phyloP scores from a whole-genome alignment of 2,797 vertebrate genomes.

The Myotis planiceps region DNA sequence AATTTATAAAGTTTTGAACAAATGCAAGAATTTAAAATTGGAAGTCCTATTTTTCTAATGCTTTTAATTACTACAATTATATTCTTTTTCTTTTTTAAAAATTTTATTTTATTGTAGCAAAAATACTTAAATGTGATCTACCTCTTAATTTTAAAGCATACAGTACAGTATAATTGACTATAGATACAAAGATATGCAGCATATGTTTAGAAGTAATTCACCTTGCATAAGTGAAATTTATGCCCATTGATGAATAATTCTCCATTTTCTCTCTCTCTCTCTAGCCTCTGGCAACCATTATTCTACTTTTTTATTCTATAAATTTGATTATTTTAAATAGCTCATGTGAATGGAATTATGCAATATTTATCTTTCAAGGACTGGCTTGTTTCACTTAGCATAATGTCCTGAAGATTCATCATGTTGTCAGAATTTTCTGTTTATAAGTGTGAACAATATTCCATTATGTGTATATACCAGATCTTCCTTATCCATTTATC shows the following conservation, averaged over 20 bases:
- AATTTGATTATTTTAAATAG: not conserved
- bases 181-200: not conserved
- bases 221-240: not conserved
- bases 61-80: not conserved
- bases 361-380: not conserved
- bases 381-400: not conserved
- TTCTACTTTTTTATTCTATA: not conserved
- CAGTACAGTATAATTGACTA: not conserved
- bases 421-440: not conserved
- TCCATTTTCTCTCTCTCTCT: not conserved
- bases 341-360: not conserved
- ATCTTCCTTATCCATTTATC: not conserved
- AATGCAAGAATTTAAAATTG: not conserved
- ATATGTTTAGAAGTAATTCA: not conserved
- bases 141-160: not conserved
- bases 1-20: not conserved
- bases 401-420: not conserved
- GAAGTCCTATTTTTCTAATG: not conserved
- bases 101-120: not conserved
- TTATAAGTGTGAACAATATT: not conserved
- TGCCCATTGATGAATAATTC: not conserved
- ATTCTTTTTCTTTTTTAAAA: not conserved
- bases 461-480: not conserved
- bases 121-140: not conserved
- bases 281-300: not conserved